Percentiles rank a stretch among this genome's conserved stretches.
phyloP scores from a whole-genome alignment of 35 echinoderm and acorn worm species.

The Ophioderma brevispina region DNA sequence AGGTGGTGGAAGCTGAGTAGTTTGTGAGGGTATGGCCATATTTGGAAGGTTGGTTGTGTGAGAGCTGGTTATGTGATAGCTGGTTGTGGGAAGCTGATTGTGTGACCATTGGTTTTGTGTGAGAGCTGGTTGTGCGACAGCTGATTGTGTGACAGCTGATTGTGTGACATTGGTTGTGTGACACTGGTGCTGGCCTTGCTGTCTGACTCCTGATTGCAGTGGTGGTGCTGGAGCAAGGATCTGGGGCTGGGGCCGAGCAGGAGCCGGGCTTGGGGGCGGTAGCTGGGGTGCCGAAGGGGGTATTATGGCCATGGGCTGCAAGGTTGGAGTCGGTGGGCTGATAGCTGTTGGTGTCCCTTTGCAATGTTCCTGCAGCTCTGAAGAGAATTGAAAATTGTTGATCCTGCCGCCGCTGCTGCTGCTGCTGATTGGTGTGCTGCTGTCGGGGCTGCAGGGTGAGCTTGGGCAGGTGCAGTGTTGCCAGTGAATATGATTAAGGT shows the following conservation, averaged over 20 bases:
- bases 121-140: conserved; percentile 17
- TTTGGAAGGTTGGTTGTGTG: not conserved
- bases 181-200: not conserved
- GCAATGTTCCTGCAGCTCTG: conserved; percentile 8
- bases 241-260: conserved; percentile 54
- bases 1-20: not conserved
- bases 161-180: too few relatives aligned
- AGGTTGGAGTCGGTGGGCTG: conserved; percentile 24
- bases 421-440: conserved; percentile 17
- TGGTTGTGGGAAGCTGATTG: conserved; percentile 17
- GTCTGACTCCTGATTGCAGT: too few relatives aligned
- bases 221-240: conserved; percentile 58
- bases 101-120: too few relatives aligned
- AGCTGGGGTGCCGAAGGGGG: not conserved
- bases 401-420: conserved; percentile 36
- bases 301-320: conserved; percentile 10
- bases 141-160: conserved; percentile 16
- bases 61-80: conserved; percentile 7
- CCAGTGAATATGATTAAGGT: conserved; percentile 70
- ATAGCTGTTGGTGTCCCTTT: conserved; percentile 7
- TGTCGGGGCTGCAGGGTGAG: conserved; percentile 23
- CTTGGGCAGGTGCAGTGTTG: conserved; percentile 34
- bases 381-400: conserved; percentile 62
- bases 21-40: not conserved
- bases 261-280: conserved; percentile 20